phyloP scores from a whole-genome alignment of 2,797 vertebrate species.

The Discoglossus pictus region DNA sequence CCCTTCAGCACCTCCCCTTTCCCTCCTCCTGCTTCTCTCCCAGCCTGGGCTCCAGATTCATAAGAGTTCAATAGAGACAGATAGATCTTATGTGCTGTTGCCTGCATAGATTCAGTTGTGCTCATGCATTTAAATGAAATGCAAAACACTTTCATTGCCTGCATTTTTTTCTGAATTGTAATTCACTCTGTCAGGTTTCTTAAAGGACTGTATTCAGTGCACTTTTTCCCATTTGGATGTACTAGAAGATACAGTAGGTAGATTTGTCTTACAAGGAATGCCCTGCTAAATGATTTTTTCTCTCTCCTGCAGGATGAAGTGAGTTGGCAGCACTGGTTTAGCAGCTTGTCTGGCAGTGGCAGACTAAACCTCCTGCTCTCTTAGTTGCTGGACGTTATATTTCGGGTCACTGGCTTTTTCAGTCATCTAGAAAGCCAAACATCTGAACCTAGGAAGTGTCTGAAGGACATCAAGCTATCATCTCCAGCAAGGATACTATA shows the following conservation, averaged over 20 bases:
- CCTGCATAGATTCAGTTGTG: constrained; percentile 45
- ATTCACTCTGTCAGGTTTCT: constrained; percentile 38
- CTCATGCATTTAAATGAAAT: constrained; percentile 50
- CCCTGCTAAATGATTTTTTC: constrained; percentile 31
- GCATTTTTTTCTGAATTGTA: constrained; percentile 43
- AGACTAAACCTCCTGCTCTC: constrained; percentile 29
- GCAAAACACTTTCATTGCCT: constrained; percentile 41
- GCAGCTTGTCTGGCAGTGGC: constrained; percentile 40
- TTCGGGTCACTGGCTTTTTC: constrained; percentile 31
- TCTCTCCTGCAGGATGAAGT: constrained; percentile 33
- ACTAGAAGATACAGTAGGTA: constrained; percentile 16
- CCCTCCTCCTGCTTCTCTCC: constrained; percentile 33
- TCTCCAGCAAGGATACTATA: not conserved
- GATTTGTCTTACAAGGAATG: constrained; percentile 34
- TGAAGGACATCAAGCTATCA: constrained; percentile 6
- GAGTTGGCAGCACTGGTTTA: constrained; percentile 29
- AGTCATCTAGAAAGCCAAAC: constrained; percentile 22
- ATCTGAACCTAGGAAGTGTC: constrained; percentile 17
- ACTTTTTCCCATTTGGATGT: constrained; percentile 12
- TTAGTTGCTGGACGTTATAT: constrained; percentile 35
- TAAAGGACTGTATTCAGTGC: constrained; percentile 33
- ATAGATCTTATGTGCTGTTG: constrained; percentile 40
- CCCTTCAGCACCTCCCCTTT: constrained; percentile 33
- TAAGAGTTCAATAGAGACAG: constrained; percentile 47
- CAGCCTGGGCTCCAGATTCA: constrained; percentile 43